Conservation (phyloP, 2,113 vertebrate genomes). For the Trochalopteron elliotii region DNA sequence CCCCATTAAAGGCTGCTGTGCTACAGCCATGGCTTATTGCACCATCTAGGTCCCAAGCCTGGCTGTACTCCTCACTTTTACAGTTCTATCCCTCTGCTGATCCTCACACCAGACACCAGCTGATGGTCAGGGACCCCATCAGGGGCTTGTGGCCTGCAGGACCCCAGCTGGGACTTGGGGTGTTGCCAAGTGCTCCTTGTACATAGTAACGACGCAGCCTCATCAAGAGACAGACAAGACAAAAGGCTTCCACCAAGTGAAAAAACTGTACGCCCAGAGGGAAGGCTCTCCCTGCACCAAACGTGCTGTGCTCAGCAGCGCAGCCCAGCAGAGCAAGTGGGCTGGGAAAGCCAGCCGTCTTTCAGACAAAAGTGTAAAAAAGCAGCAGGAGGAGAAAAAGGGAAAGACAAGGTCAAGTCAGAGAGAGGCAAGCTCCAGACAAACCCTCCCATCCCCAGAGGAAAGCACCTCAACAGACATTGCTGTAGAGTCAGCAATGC, state of each 20-base stretch:
- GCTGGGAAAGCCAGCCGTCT: background rate
- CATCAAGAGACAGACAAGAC: background rate
- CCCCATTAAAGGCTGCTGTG: background rate
- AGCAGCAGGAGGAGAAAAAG: background rate
- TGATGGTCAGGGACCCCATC: background rate
- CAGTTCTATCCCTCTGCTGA: background rate
- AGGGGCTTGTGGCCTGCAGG: fast-evolving
- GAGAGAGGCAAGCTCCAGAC: background rate
- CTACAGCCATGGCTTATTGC: fast-evolving
- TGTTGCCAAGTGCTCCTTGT: background rate
- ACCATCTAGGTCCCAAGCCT: background rate
- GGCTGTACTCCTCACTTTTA: background rate
- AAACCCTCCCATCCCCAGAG: background rate
- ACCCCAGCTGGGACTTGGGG: background rate
- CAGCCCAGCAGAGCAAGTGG: background rate
- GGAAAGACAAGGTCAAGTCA: background rate
- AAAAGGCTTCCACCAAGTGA: conserved; percentile 23
- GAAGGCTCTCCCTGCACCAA: background rate
- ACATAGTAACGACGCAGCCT: background rate
- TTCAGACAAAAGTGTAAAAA: conserved; percentile 2
- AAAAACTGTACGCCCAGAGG: background rate
- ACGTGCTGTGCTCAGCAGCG: background rate
- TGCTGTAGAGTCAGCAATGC: background rate
- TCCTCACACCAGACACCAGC: background rate
- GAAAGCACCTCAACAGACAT: background rate